Conservation (phyloP, 2,797 vertebrate species). For the Dromococcyx pavoninus region DNA sequence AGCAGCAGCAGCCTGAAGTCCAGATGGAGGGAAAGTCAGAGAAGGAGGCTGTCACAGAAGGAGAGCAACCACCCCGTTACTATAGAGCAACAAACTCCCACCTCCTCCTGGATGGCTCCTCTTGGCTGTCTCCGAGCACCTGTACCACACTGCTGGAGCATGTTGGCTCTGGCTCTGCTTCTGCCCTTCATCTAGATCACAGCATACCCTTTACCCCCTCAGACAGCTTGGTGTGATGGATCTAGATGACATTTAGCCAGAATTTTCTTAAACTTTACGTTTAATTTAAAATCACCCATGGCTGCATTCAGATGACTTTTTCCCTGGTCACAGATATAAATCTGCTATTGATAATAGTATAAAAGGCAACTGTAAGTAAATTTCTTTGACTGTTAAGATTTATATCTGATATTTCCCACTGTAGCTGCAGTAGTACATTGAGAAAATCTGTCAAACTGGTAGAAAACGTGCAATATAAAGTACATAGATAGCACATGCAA, state of each 20-base stretch:
- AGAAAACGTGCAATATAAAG: too few relatives aligned
- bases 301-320: slow-evolving; percentile 41
- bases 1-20: neutral
- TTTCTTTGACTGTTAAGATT: slow-evolving; percentile 35
- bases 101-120: neutral
- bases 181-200: slow-evolving; percentile 37
- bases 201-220: slow-evolving; percentile 12
- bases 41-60: neutral
- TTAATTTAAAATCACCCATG: slow-evolving; percentile 65
- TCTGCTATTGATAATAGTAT: slow-evolving; percentile 29
- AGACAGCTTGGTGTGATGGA: slow-evolving; percentile 45
- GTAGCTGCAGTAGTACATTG: neutral
- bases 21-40: neutral
- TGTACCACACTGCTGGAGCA: neutral
- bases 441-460: neutral
- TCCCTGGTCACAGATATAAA: slow-evolving; percentile 50
- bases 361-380: slow-evolving; percentile 60
- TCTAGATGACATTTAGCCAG: slow-evolving; percentile 68
- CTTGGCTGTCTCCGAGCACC: neutral
- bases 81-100: neutral
- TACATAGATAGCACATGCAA: neutral
- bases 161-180: neutral
- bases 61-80: neutral
- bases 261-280: slow-evolving; percentile 68
- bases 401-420: neutral